These are phyloP conservation scores for Embiotoca jacksoni DNA, from an alignment of 2,113 vertebrate species.

Conservation along the genomic window DNA sequence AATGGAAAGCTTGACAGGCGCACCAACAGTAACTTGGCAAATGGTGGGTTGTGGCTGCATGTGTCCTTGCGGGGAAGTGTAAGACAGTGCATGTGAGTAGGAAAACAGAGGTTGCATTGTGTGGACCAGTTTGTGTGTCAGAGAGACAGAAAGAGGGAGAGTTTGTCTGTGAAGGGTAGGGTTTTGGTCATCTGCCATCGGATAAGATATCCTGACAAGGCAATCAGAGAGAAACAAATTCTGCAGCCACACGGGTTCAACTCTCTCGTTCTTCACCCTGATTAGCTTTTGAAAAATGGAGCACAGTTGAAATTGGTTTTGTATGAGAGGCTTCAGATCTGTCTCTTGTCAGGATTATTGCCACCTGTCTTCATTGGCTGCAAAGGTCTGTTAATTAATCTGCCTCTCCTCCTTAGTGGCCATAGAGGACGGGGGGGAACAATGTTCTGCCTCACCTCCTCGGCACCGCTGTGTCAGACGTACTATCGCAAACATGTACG, in stretches of 20 bases:
- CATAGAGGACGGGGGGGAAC: slow-evolving; percentile 49
- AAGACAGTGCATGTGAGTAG: slow-evolving; percentile 29
- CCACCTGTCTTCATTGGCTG: slow-evolving; percentile 86
- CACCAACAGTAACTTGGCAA: slow-evolving; percentile 17
- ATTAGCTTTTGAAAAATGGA: slow-evolving; percentile 87
- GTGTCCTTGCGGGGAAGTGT: slow-evolving; percentile 29
- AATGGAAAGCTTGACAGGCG: slow-evolving; percentile 1
- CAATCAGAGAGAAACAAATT: slow-evolving; percentile 85
- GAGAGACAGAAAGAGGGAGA: slow-evolving; percentile 37
- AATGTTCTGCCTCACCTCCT: slow-evolving; percentile 28
- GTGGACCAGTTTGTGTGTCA: slow-evolving; percentile 49
- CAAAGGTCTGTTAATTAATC: slow-evolving; percentile 84
- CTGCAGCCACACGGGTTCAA: slow-evolving; percentile 76
- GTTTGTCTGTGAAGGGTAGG: slow-evolving; percentile 69
- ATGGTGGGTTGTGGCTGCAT: slow-evolving; percentile 4
- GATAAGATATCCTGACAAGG: slow-evolving; percentile 85
- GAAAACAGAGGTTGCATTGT: slow-evolving; percentile 57
- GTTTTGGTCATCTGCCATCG: slow-evolving; percentile 80
- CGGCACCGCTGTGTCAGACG: slow-evolving; percentile 39
- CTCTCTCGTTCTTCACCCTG: slow-evolving; percentile 82
- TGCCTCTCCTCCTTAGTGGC: slow-evolving; percentile 70
- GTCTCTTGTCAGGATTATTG: slow-evolving; percentile 84
- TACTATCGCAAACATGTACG: slow-evolving; percentile 63
- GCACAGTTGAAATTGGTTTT: slow-evolving; percentile 83
- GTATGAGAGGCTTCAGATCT: slow-evolving; percentile 83